These are phyloP conservation scores for Malurus leucopterus DNA, from an alignment of 2,797 vertebrate species.

Conservation along the genomic window DNA sequence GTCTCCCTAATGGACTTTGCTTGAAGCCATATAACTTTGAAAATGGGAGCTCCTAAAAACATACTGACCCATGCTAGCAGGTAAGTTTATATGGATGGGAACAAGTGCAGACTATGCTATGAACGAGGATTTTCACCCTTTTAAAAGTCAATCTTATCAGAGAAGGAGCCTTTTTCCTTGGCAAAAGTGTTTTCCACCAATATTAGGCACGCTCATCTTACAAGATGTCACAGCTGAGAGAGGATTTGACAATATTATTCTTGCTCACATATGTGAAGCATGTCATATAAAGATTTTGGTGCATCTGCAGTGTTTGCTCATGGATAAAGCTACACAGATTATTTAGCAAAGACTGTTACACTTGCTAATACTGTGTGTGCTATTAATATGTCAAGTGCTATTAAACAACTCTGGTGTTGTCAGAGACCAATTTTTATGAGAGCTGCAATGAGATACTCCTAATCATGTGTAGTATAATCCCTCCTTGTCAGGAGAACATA, in stretches of 20 bases:
- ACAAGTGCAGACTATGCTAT: not conserved
- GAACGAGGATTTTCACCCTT: not conserved
- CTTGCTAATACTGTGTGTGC: not conserved
- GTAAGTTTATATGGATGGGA: not conserved
- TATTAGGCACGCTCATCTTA: not conserved
- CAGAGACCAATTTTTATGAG: constrained; percentile 3
- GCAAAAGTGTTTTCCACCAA: not conserved
- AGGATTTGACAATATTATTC: not conserved
- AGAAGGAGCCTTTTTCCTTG: not conserved
- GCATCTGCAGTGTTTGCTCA: not conserved
- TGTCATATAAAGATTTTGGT: not conserved
- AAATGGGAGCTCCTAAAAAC: not conserved
- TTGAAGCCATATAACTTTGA: not conserved
- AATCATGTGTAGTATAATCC: not conserved
- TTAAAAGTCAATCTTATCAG: not conserved
- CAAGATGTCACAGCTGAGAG: not conserved
- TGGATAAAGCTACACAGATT: not conserved
- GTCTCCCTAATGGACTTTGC: not conserved
- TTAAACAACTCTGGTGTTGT: not conserved
- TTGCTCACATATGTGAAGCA: not conserved
- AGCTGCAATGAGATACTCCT: not conserved
- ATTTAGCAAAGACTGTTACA: not conserved
- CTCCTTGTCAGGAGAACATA: not conserved
- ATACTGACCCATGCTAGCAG: not conserved
- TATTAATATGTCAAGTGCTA: not conserved